Evolutionary conservation across 2,113 vertebrate genomes (phyloP).

Genomic region (Turdus rufiventris): DNA sequence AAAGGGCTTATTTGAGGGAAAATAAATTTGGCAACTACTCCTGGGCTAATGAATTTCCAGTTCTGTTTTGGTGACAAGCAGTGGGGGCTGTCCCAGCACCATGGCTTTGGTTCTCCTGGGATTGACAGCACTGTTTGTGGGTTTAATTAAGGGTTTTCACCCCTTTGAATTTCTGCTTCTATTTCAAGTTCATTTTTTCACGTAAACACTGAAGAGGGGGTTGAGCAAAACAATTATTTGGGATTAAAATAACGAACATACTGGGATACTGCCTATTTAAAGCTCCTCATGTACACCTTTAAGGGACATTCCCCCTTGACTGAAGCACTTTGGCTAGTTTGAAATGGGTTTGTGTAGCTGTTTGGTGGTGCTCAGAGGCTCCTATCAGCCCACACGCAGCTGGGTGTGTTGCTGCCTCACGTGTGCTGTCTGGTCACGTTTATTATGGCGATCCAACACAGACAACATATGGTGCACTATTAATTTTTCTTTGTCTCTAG

Average conservation of each 20-base stretch:
- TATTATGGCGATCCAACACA: background rate
- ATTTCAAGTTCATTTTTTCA: background rate
- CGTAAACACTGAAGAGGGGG: background rate
- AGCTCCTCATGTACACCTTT: background rate
- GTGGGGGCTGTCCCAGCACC: background rate
- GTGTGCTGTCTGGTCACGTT: background rate
- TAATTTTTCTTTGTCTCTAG: constrained; percentile 44
- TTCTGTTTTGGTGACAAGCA: background rate
- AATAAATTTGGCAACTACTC: background rate
- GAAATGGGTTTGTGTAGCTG: background rate
- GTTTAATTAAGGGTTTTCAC: background rate
- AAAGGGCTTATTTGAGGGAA: background rate
- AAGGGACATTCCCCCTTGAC: rapidly evolving
- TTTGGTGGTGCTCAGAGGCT: background rate
- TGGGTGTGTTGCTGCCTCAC: background rate
- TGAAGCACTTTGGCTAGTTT: background rate
- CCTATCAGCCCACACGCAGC: background rate
- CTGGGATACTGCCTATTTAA: background rate
- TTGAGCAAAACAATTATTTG: background rate
- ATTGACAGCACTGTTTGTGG: background rate
- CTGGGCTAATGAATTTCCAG: background rate
- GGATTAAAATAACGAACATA: background rate
- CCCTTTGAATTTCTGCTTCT: background rate
- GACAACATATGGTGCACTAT: constrained; percentile 33
- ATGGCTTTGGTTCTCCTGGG: background rate